Percentiles rank a stretch among this genome's conserved stretches.
Conservation (phyloP, 2,888 invertebrate genomes). For the Pandemis corylana region DNA sequence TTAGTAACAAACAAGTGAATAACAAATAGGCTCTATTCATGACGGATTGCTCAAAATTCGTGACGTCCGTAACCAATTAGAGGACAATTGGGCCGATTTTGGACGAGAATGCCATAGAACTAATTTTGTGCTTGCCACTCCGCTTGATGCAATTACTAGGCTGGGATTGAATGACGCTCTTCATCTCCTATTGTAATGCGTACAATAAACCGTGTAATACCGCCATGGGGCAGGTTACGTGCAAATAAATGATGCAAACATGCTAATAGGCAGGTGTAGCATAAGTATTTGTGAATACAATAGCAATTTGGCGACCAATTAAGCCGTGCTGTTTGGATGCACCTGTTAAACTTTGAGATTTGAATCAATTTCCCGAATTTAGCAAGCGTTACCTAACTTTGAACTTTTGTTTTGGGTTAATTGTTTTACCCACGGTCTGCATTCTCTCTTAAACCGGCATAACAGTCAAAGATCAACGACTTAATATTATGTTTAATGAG, state of each 20-base stretch:
- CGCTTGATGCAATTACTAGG: constrained; percentile 27
- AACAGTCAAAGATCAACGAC: constrained; percentile 29
- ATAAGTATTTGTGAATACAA: neutral
- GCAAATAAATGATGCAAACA: constrained; percentile 8
- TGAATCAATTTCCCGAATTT: constrained; percentile 39
- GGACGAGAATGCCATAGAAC: constrained; percentile 39
- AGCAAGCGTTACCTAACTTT: constrained; percentile 36
- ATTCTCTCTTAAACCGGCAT: constrained; percentile 23
- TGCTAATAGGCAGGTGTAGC: neutral
- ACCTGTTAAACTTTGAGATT: constrained; percentile 26
- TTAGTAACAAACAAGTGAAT: constrained; percentile 25
- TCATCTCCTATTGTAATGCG: constrained; percentile 58
- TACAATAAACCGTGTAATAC: constrained; percentile 51
- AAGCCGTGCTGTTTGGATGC: constrained; percentile 15
- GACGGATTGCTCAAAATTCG: constrained; percentile 36
- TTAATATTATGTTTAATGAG: constrained; percentile 28
- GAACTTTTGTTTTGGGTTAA: constrained; percentile 36
- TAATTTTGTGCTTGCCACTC: constrained; percentile 43
- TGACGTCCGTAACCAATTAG: constrained; percentile 41
- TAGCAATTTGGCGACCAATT: constrained; percentile 1
- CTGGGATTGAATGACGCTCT: constrained; percentile 55
- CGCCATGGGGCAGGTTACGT: constrained; percentile 22
- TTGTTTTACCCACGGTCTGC: constrained; percentile 40
- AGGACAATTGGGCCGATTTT: constrained; percentile 38
- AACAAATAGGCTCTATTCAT: constrained; percentile 25